Evolutionary conservation across 2,113 vertebrate genomes (phyloP).

Genomic region (Gnathonemus echidnorhynchus): DNA sequence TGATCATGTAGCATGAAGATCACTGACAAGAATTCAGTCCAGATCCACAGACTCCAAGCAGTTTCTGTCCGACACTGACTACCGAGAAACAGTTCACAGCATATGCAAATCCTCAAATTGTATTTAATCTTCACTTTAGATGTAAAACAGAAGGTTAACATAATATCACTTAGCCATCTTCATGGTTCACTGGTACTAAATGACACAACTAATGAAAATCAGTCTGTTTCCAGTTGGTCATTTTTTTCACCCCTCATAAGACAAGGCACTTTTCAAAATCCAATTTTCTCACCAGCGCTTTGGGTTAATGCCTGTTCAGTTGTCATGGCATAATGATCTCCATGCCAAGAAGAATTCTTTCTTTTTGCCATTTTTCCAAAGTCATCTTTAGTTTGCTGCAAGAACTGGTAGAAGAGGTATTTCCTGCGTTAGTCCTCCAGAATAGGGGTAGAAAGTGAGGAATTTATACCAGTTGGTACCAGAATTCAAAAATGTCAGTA

Average conservation of each 20-base stretch:
- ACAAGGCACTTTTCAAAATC: constrained; percentile 63
- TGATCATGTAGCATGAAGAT: neutral
- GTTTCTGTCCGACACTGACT: constrained; percentile 57
- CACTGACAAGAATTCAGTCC: constrained; percentile 40
- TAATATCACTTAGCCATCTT: constrained; percentile 69
- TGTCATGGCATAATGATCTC: constrained; percentile 47
- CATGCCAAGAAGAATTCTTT: constrained; percentile 54
- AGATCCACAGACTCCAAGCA: constrained; percentile 41
- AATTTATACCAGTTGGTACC: neutral
- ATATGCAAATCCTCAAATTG: constrained; percentile 62
- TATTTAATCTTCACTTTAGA: constrained; percentile 58
- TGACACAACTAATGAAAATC: constrained; percentile 64
- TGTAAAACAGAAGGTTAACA: constrained; percentile 70
- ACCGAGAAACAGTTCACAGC: constrained; percentile 43
- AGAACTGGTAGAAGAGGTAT: neutral
- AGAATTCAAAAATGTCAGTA: neutral
- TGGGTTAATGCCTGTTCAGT: constrained; percentile 58
- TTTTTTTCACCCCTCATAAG: constrained; percentile 40
- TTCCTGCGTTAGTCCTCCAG: neutral
- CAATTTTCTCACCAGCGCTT: constrained; percentile 62
- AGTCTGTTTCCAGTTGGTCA: constrained; percentile 59
- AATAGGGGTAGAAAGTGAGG: neutral
- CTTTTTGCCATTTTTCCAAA: constrained; percentile 44
- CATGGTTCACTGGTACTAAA: constrained; percentile 62
- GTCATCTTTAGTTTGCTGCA: neutral